Evolutionary conservation across 53 echinoderm and acorn worm species (phyloP), one percentile per base, ranked within the genome.

Genomic region (Luidia sarsii): DNA sequence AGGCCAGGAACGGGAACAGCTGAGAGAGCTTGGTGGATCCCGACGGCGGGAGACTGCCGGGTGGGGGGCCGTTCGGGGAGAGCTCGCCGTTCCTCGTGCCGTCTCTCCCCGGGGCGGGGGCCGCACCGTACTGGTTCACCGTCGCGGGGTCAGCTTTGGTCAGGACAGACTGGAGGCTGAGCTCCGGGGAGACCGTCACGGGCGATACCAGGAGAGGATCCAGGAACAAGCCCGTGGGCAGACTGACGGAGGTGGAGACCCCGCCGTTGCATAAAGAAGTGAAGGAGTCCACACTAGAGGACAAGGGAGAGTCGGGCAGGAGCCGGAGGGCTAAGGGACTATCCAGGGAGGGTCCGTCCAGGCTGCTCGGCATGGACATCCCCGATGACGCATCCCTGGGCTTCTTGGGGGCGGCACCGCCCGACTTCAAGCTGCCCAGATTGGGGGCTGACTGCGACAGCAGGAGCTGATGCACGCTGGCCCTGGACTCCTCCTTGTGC

Each of bases 181-280:
- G 55, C n/a, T 72, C 72, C 9, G 67, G 20, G 2, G 43, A 8
- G 67, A 41, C 45, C 9, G 67, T 45, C 45, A 56, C 23, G 5
- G 72, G 72, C 55, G 54, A 54, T 56, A 72, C 55, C 55, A 38
- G 55, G 37, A 72, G 56, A 16, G 72, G 72, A 72, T 72, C 72
- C 39, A 72, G 55, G 23, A 30, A 39, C 72, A 72, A 25, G 2
- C 72, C 56, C 24, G 31, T 16, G 54, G 25, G 34, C 33, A 52
- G 11, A 53, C 71, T 52, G 54, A 38, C 38, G 51, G 59, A n/a
- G n/a, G n/a, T 6, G 10, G 59, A 14, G 34, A 29, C 63, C 36
- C 72, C 55, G 54, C 72, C 72, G 23, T 72, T 72, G 55, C 38
- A 55, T 28, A 72, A 36, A 5, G 72, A 72, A 6, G 72, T 53